Conservation (phyloP, 2,888 invertebrate genomes). For the Pyrrhosoma nymphula region DNA sequence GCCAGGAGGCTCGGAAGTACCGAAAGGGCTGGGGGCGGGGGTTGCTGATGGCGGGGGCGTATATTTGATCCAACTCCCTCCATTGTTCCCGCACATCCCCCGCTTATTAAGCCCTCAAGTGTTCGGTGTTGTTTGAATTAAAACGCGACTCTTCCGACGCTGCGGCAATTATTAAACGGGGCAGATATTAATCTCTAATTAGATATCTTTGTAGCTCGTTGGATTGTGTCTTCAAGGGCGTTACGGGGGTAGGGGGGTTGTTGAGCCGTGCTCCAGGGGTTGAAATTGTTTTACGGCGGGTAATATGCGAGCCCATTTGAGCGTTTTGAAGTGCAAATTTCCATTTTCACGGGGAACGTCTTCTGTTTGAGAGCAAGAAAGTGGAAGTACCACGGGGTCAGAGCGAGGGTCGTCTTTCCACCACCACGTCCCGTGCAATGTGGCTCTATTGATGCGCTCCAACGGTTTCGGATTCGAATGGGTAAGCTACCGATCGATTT, state of each 20-base stretch:
- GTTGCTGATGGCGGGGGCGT: neutral
- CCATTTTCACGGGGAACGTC: neutral
- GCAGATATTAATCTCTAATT: conserved; percentile 45
- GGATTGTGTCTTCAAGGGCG: neutral
- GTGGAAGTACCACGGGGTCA: neutral
- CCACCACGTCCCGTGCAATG: neutral
- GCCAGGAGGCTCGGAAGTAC: no score
- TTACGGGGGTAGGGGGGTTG: neutral
- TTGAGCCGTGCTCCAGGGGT: neutral
- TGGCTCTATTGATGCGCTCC: no score
- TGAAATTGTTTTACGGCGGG: neutral
- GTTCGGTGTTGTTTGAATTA: conserved; percentile 42
- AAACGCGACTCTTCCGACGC: conserved; percentile 37
- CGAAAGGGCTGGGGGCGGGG: neutral
- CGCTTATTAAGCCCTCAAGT: conserved; percentile 22
- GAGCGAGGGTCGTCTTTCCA: neutral
- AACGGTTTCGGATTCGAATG: no score
- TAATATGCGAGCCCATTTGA: conserved; percentile 28
- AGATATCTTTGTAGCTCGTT: neutral
- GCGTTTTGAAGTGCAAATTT: neutral
- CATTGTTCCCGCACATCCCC: neutral
- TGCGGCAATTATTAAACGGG: neutral
- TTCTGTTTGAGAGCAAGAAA: neutral
- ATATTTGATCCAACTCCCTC: neutral
- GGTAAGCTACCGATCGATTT: no score